A percentile compares a stretch with the other conserved stretches of the same genome.
phyloP scores from a whole-genome alignment of 2,113 vertebrate species.

The Anarhynchus alexandrinus region DNA sequence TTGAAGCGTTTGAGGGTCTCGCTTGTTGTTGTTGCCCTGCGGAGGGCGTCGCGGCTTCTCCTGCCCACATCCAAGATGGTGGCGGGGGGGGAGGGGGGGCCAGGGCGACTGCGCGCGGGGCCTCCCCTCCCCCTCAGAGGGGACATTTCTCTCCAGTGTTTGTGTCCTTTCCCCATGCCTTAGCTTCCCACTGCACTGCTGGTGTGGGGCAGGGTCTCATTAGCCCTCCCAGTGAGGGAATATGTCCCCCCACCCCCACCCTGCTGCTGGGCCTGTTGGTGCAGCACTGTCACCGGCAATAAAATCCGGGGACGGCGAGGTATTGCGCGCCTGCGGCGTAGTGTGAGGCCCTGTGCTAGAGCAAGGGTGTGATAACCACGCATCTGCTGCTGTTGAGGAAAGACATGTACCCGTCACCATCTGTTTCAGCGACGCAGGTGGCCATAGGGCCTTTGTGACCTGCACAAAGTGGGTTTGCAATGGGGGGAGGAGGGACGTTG shows the following conservation, averaged over 20 bases:
- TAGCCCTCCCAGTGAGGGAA: background rate
- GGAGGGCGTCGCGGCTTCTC: fast-evolving
- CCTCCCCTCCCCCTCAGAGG: fast-evolving
- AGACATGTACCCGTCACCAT: fast-evolving
- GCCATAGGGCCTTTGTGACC: background rate
- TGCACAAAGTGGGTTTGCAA: fast-evolving
- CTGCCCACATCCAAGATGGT: background rate
- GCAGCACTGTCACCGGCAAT: fast-evolving
- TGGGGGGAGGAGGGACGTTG: fast-evolving
- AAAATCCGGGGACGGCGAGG: fast-evolving
- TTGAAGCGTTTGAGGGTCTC: background rate
- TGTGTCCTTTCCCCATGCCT: fast-evolving
- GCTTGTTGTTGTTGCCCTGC: background rate
- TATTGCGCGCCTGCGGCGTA: fast-evolving
- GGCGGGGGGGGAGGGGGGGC: too few relatives aligned
- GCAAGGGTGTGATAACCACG: fast-evolving
- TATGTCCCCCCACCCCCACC: fast-evolving
- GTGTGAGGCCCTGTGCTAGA: too few relatives aligned
- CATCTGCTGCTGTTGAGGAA: fast-evolving
- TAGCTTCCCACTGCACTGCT: fast-evolving
- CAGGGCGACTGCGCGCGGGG: fast-evolving
- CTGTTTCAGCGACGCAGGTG: fast-evolving
- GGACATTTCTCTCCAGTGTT: fast-evolving
- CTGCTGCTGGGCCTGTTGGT: fast-evolving
- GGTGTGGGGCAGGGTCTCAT: fast-evolving